Evolutionary conservation across 2,113 vertebrate species (phyloP), one percentile per base, ranked within the genome.

Genomic region (Opisthocomus hoazin): DNA sequence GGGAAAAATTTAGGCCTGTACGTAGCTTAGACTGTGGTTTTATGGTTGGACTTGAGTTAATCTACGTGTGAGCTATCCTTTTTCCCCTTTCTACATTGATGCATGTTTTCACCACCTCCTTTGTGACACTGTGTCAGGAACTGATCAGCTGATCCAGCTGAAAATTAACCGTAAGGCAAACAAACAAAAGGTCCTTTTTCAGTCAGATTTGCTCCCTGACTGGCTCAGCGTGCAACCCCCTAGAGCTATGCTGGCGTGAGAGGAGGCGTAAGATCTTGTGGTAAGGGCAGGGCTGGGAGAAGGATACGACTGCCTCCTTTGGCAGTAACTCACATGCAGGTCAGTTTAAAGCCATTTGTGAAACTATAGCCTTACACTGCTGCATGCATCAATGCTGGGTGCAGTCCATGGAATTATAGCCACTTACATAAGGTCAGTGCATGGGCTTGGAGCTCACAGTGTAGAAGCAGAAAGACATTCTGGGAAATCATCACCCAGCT

Each of bases 131-230:
- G 61, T 30, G 73, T 94, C 92, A 93, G 56, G 75, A 94, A 91
- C 69, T 36, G 77, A 73, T 91, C 90, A 94, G 94, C 92, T 93
- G 94, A 91, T 88, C 48, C 85, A 94, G 85, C 63, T 94, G 94
- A 88, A 94, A 95, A 94, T 73, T 60, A 92, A 90, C 74, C 5
- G 34, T 88, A 81, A 95, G 79, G 66, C 92, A 88, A 76, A 54
- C 48, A 84, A 96, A 96, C 90, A 97, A 94, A 96, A 92, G 82
- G 11, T 76, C 82, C 85, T 60, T 96, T 95, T 94, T 83, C 0
- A 93, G 78, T 29, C 53, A 92, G 85, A 92, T 95, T 88, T 93
- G 27, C 36, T 93, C 75, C 61, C 61, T 85, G 70, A 64, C 57
- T 76, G 57, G 27, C 65, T 90, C 90, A 68, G 34, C 24, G 61